Evolutionary conservation across 2,113 vertebrate species (phyloP).

Genomic region (Amazona guildingii): DNA sequence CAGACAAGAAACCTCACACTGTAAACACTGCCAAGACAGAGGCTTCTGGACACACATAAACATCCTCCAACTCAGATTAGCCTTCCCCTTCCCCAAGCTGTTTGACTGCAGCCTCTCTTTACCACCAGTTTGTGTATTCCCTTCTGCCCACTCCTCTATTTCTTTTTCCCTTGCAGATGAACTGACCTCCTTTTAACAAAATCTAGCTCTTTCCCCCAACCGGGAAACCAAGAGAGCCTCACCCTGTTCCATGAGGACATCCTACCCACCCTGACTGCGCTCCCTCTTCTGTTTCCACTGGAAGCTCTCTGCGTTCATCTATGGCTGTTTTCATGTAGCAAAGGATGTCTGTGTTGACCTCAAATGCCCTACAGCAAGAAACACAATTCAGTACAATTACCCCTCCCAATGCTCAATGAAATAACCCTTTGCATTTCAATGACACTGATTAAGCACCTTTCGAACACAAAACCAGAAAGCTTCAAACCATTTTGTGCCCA

Average conservation of each 20-base stretch:
- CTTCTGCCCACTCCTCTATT: not conserved
- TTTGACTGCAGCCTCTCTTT: not conserved
- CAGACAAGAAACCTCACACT: not conserved
- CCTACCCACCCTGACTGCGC: not conserved
- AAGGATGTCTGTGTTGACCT: accelerated
- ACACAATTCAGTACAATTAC: not conserved
- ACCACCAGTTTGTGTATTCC: not conserved
- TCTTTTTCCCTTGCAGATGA: not conserved
- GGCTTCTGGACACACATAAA: not conserved
- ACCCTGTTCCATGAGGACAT: accelerated
- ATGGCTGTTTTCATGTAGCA: accelerated
- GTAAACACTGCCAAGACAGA: not conserved
- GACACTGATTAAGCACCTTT: not conserved
- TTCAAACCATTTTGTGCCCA: not conserved
- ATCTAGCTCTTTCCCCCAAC: accelerated
- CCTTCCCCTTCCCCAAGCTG: not conserved
- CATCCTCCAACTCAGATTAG: not conserved
- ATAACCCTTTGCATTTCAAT: not conserved
- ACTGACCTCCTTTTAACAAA: not conserved
- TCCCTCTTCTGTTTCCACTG: not conserved
- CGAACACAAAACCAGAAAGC: not conserved
- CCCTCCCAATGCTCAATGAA: not conserved
- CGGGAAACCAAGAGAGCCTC: not conserved
- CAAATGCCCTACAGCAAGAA: not conserved
- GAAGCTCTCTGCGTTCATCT: not conserved